Conservation (phyloP, 1,140 invertebrate genomes). For the Neodiprion fabricii region DNA sequence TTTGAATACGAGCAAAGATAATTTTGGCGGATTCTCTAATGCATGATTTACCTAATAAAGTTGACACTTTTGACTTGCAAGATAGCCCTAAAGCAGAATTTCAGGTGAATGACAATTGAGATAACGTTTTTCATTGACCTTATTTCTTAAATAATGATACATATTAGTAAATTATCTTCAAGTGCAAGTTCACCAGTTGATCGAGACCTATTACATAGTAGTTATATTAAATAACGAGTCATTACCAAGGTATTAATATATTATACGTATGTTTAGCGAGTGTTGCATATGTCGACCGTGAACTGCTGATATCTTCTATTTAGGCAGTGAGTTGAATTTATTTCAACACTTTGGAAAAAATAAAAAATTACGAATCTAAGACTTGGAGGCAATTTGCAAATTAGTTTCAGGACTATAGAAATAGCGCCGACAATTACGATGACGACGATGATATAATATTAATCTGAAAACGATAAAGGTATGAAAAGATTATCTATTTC, state of each 20-base stretch:
- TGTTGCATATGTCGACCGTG: not conserved
- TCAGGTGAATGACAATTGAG: too few species aligned
- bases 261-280: not conserved
- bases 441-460: too few species aligned
- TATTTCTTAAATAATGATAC: not conserved
- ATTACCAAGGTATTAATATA: not conserved
- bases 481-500: too few species aligned
- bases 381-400: too few species aligned
- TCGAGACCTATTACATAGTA: not conserved
- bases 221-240: not conserved
- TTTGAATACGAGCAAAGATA: not conserved
- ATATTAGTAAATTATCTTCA: not conserved
- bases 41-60: not conserved
- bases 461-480: too few species aligned
- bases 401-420: too few species aligned
- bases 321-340: not conserved
- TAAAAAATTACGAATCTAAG: too few species aligned
- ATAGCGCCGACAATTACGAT: too few species aligned
- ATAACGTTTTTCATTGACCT: too few species aligned
- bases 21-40: not conserved
- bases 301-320: not conserved
- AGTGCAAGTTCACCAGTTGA: not conserved
- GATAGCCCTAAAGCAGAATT: too few species aligned
- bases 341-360: too few species aligned
- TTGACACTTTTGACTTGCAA: too few species aligned